A percentile compares a stretch with the other conserved stretches of the same genome.
phyloP scores from a whole-genome alignment of 2,113 vertebrate species.

The Epinephelus moara region DNA sequence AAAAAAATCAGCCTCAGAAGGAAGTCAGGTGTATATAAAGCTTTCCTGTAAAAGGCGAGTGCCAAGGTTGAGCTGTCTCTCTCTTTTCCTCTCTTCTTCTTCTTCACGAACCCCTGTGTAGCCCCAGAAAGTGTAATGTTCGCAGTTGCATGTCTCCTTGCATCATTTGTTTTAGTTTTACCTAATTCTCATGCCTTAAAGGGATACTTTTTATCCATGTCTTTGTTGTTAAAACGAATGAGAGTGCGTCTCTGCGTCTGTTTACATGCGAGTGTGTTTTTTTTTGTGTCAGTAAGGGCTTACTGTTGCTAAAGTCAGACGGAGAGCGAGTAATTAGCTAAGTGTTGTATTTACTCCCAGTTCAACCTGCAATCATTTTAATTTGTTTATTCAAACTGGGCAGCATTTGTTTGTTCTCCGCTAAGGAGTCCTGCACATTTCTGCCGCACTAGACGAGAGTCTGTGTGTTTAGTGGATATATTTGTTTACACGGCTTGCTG shows the following conservation, averaged over 20 bases:
- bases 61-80: constrained; percentile 20
- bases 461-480: constrained; percentile 28
- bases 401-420: constrained; percentile 58
- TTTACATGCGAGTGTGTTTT: background rate
- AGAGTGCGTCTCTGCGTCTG: constrained; percentile 14
- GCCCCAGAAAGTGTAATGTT: constrained; percentile 17
- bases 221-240: constrained; percentile 27
- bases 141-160: constrained; percentile 10
- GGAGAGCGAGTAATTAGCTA: constrained; percentile 69
- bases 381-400: constrained; percentile 70
- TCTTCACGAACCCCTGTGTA: constrained; percentile 12
- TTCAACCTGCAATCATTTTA: constrained; percentile 69
- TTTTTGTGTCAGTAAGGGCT: constrained; percentile 26
- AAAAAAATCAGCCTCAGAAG: constrained; percentile 39
- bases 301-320: constrained; percentile 40
- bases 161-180: constrained; percentile 17
- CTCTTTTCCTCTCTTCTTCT: background rate
- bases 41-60: constrained; percentile 44
- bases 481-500: constrained; percentile 54
- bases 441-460: background rate
- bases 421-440: constrained; percentile 40
- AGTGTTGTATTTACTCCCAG: constrained; percentile 71
- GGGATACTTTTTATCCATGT: constrained; percentile 5
- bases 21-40: constrained; percentile 56
- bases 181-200: constrained; percentile 1